Evolutionary conservation across 2,797 vertebrate genomes (phyloP).

Genomic region (Tachyglossus aculeatus): DNA sequence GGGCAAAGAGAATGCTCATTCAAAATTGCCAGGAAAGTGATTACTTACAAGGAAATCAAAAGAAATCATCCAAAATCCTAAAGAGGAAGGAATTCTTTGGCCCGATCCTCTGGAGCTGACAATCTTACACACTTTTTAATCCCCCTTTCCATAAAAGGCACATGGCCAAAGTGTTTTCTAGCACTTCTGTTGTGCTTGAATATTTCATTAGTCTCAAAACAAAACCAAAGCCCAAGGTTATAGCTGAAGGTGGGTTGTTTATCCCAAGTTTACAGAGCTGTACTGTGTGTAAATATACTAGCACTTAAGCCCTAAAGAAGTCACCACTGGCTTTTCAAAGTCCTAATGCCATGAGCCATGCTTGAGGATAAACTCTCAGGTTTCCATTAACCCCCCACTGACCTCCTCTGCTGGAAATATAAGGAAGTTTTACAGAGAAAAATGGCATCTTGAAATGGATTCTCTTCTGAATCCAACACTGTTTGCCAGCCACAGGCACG

Average conservation of each 20-base stretch:
- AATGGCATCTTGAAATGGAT: background rate
- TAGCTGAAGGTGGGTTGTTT: background rate
- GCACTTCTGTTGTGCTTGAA: slow-evolving; percentile 31
- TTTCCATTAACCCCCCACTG: background rate
- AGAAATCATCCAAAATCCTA: no score
- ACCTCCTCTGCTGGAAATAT: slow-evolving; percentile 25
- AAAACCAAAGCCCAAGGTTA: background rate
- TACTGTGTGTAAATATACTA: background rate
- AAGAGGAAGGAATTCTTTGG: background rate
- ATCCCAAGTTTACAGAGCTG: background rate
- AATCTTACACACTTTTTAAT: background rate
- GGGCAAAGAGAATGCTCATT: no score
- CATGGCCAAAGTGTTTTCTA: slow-evolving; percentile 26
- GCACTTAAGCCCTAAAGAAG: slow-evolving; percentile 17
- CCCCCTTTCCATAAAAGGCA: background rate
- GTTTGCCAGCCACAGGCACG: no score
- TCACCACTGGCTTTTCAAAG: slow-evolving; percentile 5
- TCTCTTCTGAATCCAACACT: background rate
- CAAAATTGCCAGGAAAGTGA: no score
- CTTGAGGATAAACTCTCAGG: slow-evolving; percentile 12
- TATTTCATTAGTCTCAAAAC: background rate
- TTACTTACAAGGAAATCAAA: no score
- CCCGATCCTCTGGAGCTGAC: background rate
- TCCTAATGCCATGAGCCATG: background rate
- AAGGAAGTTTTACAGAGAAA: background rate